Percentiles rank a stretch among this genome's conserved stretches.
Evolutionary conservation across 2,113 vertebrate genomes (phyloP).

Genomic region (Bagarius yarrelli): DNA sequence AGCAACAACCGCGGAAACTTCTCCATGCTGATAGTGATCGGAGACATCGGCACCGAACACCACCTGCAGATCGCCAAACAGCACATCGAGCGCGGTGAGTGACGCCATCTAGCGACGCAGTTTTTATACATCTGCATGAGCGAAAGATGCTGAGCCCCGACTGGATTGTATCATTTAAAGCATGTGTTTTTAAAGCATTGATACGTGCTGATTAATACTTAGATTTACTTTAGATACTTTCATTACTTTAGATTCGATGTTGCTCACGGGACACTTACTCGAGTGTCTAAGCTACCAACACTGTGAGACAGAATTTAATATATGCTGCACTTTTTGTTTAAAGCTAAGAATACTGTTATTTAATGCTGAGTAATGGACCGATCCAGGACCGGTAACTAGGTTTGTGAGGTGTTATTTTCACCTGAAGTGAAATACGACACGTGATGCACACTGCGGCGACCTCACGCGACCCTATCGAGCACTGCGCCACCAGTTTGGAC

Average conservation of each 20-base stretch:
- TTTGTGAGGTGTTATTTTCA: neutral
- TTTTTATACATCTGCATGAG: neutral
- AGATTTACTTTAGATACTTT: too few species aligned
- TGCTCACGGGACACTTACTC: constrained; percentile 18
- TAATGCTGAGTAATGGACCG: neutral
- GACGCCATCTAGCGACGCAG: constrained; percentile 7
- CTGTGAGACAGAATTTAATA: neutral
- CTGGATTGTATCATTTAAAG: neutral
- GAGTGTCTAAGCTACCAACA: neutral
- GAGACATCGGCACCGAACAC: constrained; percentile 83
- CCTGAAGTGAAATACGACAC: neutral
- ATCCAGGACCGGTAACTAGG: neutral
- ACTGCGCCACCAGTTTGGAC: constrained; percentile 45
- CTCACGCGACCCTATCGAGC: constrained; percentile 36
- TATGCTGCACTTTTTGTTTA: neutral
- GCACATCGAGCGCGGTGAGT: constrained; percentile 88
- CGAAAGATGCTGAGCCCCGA: neutral
- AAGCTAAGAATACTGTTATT: neutral
- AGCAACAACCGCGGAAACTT: constrained; percentile 65
- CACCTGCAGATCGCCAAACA: constrained; percentile 79
- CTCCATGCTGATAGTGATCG: constrained; percentile 87
- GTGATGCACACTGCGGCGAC: constrained; percentile 50
- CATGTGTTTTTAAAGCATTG: too few species aligned
- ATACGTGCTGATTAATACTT: neutral
- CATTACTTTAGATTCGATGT: too few species aligned